Conservation (phyloP, 2,888 invertebrate genomes). For the Mamestra brassicae region DNA sequence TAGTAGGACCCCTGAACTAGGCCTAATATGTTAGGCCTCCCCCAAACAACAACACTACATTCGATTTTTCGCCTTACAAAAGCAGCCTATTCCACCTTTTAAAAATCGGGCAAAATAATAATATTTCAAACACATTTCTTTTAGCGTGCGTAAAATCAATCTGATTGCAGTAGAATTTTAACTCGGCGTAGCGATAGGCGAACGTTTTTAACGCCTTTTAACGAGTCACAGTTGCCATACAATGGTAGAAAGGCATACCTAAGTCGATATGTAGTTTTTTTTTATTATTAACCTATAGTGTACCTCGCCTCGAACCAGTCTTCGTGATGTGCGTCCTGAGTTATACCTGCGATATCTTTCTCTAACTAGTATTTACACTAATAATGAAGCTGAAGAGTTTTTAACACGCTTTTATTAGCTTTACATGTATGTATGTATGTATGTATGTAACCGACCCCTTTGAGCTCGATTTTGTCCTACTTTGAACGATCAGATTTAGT, state of each 20-base stretch:
- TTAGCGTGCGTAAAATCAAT: slow-evolving; percentile 29
- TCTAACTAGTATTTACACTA: too few relatives aligned
- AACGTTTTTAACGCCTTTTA: slow-evolving; percentile 34
- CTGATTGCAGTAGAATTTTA: slow-evolving; percentile 47
- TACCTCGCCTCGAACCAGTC: too few relatives aligned
- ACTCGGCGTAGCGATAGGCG: slow-evolving; percentile 44
- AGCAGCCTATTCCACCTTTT: neutral
- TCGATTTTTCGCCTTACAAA: neutral
- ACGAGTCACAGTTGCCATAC: slow-evolving; percentile 5
- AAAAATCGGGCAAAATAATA: slow-evolving; percentile 8
- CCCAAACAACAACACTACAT: neutral
- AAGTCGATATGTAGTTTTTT: neutral
- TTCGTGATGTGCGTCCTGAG: too few relatives aligned
- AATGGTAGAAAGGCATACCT: neutral
- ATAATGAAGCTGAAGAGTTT: too few relatives aligned
- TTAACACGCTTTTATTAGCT: too few relatives aligned
- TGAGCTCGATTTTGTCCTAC: too few relatives aligned
- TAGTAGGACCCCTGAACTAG: too few relatives aligned
- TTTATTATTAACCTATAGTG: too few relatives aligned
- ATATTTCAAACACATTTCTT: slow-evolving; percentile 40
- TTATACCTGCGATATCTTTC: too few relatives aligned
- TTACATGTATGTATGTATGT: too few relatives aligned
- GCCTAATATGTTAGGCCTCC: neutral
- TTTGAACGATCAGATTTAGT: too few relatives aligned
- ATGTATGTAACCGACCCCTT: too few relatives aligned